Evolutionary conservation across 2,888 invertebrate genomes (phyloP), one percentile per base, ranked within the genome.

Genomic region (Archips crataeganus): DNA sequence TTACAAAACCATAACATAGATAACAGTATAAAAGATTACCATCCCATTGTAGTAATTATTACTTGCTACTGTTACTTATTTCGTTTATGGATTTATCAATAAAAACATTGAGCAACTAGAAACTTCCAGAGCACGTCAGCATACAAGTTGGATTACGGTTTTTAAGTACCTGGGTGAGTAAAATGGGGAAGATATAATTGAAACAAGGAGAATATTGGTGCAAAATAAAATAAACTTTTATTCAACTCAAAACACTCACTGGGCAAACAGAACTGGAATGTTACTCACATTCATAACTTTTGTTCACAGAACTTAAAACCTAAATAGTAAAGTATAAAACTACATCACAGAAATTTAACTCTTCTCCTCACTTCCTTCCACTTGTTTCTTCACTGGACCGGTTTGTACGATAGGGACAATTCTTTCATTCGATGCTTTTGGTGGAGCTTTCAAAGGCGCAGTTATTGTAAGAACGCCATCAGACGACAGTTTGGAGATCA

Each of bases 381-480:
- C 54, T 72, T 84, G 84, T 60, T 84, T 88, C 80, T 94, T 95
- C 47, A 96, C 96, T 0, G 96, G 96, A 34, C 97, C 97, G 57
- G 96, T 97, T 77, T 96, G 96, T 42, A 96, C 92, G 64, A 97
- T 96, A 3, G 96, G 96, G 8, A 97, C 96, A 1, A 96, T 89
- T 73, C 96, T 92, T 80, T 96, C 97, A 10, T 95, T 94, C 1
- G 86, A 84, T 0, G 85, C 84, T 60, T 85, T 87, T 0, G 81
- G 83, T 5, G 85, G 84, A 2, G 92, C 87, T 45, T 94, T 92
- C 74, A 96, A 94, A 2, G 97, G 97, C 0, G 96, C 97, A 0
- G 95, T 95, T 6, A 97, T 95, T 4, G 96, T 96, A 76, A 97
- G 85, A 59, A 97, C 95, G 2, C 97, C 98, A 84, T 98, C 97